These are phyloP conservation scores for Platygyra sinensis DNA, from an alignment of 64 coral and sea anemone genomes.

Conservation along the genomic window DNA sequence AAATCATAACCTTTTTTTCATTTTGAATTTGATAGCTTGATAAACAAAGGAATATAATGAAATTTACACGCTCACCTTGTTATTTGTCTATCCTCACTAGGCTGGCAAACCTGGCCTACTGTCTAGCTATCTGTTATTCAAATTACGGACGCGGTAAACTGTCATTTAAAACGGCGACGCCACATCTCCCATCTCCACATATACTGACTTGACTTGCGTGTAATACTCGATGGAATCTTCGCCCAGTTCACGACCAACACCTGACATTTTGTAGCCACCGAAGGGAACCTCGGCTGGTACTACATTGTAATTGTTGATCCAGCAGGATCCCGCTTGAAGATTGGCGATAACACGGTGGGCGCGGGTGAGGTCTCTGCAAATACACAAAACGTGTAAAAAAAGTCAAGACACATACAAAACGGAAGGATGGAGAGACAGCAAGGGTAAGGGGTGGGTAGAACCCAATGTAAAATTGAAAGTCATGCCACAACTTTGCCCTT, in stretches of 20 bases:
- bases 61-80: neutral
- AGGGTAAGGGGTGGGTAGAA: too few relatives aligned
- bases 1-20: neutral
- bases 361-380: conserved; percentile 71
- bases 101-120: neutral
- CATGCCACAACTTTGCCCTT: too few relatives aligned
- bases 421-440: too few relatives aligned
- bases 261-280: conserved; percentile 97
- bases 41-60: neutral
- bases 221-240: conserved; percentile 74
- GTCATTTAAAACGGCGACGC: conserved; percentile 75
- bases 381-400: neutral
- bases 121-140: neutral
- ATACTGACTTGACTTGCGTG: conserved; percentile 94
- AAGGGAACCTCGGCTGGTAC: conserved; percentile 81
- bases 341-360: conserved; percentile 83
- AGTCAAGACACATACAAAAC: neutral
- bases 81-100: neutral
- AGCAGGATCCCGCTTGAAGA: conserved; percentile 86
- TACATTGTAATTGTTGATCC: conserved; percentile 90
- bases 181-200: conserved; percentile 90
- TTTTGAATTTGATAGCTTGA: neutral
- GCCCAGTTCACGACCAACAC: conserved; percentile 82
- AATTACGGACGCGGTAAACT: neutral
- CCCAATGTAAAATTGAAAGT: too few relatives aligned